Base-by-base conservation (phyloP, 2,888 invertebrate genomes). In the Phlogophora meticulosa region DNA sequence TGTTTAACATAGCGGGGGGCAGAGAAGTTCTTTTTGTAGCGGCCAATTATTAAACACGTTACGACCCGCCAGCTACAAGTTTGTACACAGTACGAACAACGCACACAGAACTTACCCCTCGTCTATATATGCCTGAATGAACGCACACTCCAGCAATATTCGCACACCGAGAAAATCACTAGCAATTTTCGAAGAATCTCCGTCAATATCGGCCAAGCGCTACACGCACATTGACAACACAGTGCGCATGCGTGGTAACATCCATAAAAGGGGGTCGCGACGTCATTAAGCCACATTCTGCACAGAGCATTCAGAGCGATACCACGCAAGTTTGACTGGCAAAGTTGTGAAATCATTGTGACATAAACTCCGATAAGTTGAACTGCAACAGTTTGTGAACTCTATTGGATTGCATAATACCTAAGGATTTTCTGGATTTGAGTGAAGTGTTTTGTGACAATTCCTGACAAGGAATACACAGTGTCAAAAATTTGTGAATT, bases 341-440 rank as follows among this genome's bases (percentile, higher is more conserved):
- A 73, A 90, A 90, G 82, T 93, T 92, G 91, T 93, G 94, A 93
- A 94, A 94, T 94, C 84, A 87, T 95, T 94, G 94, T 93, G 94
- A 94, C 94, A 95, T 91, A 91, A 88, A 80, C 83, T 85, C 77
- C 84, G 83, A 78, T 65, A 84, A 82, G 79, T 68, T 80, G 64
- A 71, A 42, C 62, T 61, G 72, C 67, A 86, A 85, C 78, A 78
- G 82, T 79, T 88, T 83, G 72, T 85, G 83, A 71, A 75, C 60
- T 76, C 76, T 78, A 70, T 74, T 81, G 80, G 87, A 90, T 91
- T 89, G 85, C 85, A 83, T 85, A 84, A 85, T 77, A 65, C 64
- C 46, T 34, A 70, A 62, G 76, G 79, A 82, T 86, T 79, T 45
- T 72, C 17, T 80, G 83, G 86, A 79, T 61, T 60, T 82, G 83